Conservation (phyloP, 1,140 invertebrate species). For the Mycetomoellerius zeteki region DNA sequence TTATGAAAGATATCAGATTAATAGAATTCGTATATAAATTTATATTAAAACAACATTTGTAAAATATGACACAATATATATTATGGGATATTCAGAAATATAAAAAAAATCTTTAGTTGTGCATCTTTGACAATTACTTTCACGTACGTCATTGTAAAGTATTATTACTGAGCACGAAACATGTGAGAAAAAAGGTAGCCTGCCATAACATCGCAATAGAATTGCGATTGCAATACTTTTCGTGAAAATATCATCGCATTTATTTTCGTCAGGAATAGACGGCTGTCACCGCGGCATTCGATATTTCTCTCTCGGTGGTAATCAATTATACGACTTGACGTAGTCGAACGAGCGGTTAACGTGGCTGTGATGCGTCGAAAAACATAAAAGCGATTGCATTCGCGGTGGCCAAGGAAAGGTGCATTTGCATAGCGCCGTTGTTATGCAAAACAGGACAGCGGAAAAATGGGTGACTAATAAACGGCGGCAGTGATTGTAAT, state of each 20-base stretch:
- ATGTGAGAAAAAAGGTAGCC: not conserved
- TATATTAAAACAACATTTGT: not conserved
- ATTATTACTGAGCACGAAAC: not conserved
- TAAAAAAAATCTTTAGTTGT: not conserved
- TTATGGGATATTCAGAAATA: too few relatives aligned
- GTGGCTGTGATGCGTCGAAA: conserved; percentile 54
- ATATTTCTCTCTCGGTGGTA: conserved; percentile 51
- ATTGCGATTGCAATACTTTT: conserved; percentile 56
- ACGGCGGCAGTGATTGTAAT: conserved; percentile 55
- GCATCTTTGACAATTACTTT: conserved; percentile 15
- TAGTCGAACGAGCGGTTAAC: conserved; percentile 49
- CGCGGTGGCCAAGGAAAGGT: conserved; percentile 39
- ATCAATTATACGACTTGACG: conserved; percentile 61
- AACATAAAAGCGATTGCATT: conserved; percentile 58
- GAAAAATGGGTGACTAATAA: conserved; percentile 54
- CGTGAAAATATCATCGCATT: conserved; percentile 44
- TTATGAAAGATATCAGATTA: not conserved
- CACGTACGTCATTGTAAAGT: not conserved
- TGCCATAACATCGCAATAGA: conserved; percentile 11
- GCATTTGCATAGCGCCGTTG: conserved; percentile 35
- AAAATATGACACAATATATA: not conserved
- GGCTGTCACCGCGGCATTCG: conserved; percentile 56
- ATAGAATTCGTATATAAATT: not conserved
- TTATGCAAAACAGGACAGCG: conserved; percentile 14
- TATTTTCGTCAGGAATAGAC: conserved; percentile 55